Evolutionary conservation across 2,797 vertebrate genomes (phyloP), one percentile per base, ranked within the genome.

Genomic region (Falco biarmicus): DNA sequence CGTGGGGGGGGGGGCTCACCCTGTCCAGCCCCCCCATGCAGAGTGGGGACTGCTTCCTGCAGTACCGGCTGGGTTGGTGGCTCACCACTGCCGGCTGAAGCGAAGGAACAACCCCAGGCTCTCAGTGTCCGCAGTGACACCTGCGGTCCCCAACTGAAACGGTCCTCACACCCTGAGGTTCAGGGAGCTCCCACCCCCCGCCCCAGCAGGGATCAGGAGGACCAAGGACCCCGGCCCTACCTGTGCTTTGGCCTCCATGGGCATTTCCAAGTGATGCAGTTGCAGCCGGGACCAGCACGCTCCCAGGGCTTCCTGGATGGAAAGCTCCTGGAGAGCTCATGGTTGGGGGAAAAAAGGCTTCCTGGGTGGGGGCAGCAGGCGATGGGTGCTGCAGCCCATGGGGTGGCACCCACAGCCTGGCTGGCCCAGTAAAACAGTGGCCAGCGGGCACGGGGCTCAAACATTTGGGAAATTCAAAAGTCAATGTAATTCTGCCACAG

Each of bases 131-230:
- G 2, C 34, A 57, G 14, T 5, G 11, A 29, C 57, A 25, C 31
- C 28, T 5, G 1, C 11, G 2, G 21, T 56, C 34, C 34, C 20
- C 50, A 22, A 7, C 26, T 5, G 3, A 32, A 34, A 51, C 1
- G 2, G n/a, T 61, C n/a, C 48, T 56, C 19, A 1, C 2, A 1
- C 34, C 34, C 34, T 34, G 34, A 34, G 47, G 20, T 6, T 32
- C 1, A 4, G 71, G 73, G 45, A 37, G 39, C 39, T 34, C 84
- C 43, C 9, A 1, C 39, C 8, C 45, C 6, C 15, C 14, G 37
- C 1, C 1, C 1, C 1, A 3, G 47, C 16, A 1, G 53, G 3
- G 2, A 21, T 11, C 18, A 1, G 56, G 25, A n/a, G 63, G 13
- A n/a, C 18, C 51, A 3, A 11, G 11, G 29, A 1, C n/a, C 17